Percentiles rank a stretch among this genome's conserved stretches.
phyloP scores from a whole-genome alignment of 2,888 invertebrate genomes.

The Hyalella azteca region DNA sequence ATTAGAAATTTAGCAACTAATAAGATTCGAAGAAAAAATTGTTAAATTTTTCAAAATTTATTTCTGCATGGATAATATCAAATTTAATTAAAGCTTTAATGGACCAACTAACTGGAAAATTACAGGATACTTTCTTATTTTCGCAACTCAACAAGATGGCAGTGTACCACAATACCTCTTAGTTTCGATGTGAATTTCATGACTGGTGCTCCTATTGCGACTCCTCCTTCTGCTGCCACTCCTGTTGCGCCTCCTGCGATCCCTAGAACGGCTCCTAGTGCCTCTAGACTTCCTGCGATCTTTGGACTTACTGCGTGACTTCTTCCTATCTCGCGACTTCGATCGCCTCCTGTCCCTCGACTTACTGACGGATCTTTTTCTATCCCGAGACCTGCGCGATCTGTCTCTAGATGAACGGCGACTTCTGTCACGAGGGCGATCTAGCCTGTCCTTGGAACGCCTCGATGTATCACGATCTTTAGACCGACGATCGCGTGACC shows the following conservation, averaged over 20 bases:
- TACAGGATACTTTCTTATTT: no score
- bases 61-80: no score
- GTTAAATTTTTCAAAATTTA: no score
- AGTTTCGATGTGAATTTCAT: conserved; percentile 40
- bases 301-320: conserved; percentile 41
- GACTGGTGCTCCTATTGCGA: conserved; percentile 59
- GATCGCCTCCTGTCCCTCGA: conserved; percentile 35
- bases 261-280: conserved; percentile 42
- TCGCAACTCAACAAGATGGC: no score
- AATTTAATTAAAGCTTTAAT: no score
- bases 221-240: conserved; percentile 57
- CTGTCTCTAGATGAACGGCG: not conserved
- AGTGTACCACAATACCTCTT: no score
- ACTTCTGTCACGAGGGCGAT: not conserved
- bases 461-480: conserved; percentile 4
- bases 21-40: no score
- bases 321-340: conserved; percentile 42
- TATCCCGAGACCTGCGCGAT: conserved; percentile 45
- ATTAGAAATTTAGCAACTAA: no score
- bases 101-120: no score
- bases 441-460: conserved; percentile 13
- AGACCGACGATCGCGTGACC: conserved; percentile 19
- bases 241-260: conserved; percentile 52
- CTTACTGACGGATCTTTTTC: conserved; percentile 43
- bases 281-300: conserved; percentile 38